Evolutionary conservation across 2,888 invertebrate genomes (phyloP).

Genomic region (Xestobium rufovillosum): DNA sequence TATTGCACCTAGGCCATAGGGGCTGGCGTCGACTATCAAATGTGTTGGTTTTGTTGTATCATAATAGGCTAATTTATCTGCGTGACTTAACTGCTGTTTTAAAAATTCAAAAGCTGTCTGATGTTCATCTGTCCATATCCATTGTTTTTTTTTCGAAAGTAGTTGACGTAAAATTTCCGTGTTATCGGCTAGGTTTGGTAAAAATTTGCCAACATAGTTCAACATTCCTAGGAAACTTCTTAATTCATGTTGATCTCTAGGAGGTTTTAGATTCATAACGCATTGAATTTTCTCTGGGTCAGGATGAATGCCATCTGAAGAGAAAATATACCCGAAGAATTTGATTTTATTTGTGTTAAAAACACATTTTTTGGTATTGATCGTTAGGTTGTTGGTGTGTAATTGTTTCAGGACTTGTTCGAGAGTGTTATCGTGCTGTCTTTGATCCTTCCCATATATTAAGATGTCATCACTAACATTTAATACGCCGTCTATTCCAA

Average conservation of each 20-base stretch:
- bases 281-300: constrained; percentile 24
- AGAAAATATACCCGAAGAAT: constrained; percentile 30
- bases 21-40: no score
- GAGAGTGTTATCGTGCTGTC: constrained; percentile 30
- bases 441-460: constrained; percentile 25
- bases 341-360: constrained; percentile 22
- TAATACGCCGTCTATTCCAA: constrained; percentile 30
- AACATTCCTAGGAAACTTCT: constrained; percentile 13
- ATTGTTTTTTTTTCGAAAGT: no score
- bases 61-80: constrained; percentile 7
- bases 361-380: constrained; percentile 32
- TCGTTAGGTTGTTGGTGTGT: constrained; percentile 19
- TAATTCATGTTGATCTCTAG: constrained; percentile 5
- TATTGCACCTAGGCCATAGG: no score
- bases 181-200: constrained; percentile 11
- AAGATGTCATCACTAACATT: constrained; percentile 38
- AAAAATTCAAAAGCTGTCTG: constrained; percentile 8
- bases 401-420: constrained; percentile 25
- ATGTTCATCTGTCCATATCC: no score
- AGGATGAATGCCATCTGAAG: constrained; percentile 27
- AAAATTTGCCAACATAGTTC: constrained; percentile 10
- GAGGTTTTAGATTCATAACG: no score
- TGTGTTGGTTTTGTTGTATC: no score
- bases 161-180: no score
- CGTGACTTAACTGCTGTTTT: constrained; percentile 7